These are phyloP conservation scores for Poeciliopsis paucimaculata DNA, from an alignment of 2,797 vertebrate genomes.

Conservation along the genomic window DNA sequence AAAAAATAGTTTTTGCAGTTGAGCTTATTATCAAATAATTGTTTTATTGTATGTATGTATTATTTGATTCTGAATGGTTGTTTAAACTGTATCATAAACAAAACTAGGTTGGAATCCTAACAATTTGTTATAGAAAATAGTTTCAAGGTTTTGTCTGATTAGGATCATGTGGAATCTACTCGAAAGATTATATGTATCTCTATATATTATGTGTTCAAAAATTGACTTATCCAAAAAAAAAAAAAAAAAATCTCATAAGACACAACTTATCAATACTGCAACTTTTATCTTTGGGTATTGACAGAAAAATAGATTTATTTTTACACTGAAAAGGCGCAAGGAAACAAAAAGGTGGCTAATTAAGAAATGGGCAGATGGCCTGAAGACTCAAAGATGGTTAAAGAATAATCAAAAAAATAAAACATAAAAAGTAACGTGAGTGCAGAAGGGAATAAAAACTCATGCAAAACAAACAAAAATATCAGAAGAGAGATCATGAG, in stretches of 20 bases:
- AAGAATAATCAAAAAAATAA: conserved; percentile 23
- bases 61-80: neutral
- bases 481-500: conserved; percentile 26
- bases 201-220: neutral
- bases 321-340: conserved; percentile 5
- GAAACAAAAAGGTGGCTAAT: conserved; percentile 6
- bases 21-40: neutral
- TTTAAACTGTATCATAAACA: neutral
- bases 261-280: neutral
- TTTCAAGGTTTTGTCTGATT: neutral
- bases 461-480: conserved; percentile 19
- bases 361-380: conserved; percentile 17
- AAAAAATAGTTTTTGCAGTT: neutral
- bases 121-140: neutral
- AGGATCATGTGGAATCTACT: neutral
- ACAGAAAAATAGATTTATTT: neutral
- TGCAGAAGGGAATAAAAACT: conserved; percentile 26
- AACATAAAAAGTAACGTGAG: conserved; percentile 24
- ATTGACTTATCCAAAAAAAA: neutral
- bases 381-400: conserved; percentile 33
- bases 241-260: neutral
- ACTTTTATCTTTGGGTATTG: neutral
- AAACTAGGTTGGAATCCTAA: neutral
- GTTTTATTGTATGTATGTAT: neutral
- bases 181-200: neutral